Conservation (phyloP, 2,113 vertebrate genomes). For the Sander vitreus region DNA sequence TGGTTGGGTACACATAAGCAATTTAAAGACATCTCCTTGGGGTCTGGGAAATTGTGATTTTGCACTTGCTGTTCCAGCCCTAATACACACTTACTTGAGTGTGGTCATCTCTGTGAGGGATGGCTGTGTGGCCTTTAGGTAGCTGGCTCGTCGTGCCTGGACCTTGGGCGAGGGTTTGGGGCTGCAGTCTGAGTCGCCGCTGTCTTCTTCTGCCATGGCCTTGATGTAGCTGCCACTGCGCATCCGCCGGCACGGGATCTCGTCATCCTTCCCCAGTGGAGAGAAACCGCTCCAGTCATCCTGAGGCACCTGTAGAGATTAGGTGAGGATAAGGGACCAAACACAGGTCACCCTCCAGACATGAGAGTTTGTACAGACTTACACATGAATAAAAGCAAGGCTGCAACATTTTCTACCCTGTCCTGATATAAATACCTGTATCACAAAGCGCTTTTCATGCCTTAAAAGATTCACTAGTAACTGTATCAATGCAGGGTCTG, state of each 20-base stretch:
- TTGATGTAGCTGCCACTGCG: constrained; percentile 98
- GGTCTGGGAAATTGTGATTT: not conserved
- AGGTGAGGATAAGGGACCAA: not conserved
- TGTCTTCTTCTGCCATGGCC: constrained; percentile 97
- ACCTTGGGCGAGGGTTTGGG: constrained; percentile 95
- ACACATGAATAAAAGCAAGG: not conserved
- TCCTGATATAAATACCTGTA: not conserved
- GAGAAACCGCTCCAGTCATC: constrained; percentile 93
- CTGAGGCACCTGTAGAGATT: constrained; percentile 90
- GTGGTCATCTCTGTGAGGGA: constrained; percentile 96
- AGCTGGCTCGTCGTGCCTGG: constrained; percentile 95
- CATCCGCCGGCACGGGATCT: constrained; percentile 97
- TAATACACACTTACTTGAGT: constrained; percentile 85
- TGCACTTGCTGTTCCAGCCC: not conserved
- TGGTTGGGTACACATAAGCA: not conserved
- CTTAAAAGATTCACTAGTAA: constrained; percentile 27
- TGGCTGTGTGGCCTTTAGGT: constrained; percentile 98
- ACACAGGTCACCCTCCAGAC: not conserved
- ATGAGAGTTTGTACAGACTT: constrained; percentile 1
- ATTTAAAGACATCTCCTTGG: not conserved
- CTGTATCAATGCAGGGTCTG: constrained; percentile 2
- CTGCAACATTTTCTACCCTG: constrained; percentile 15
- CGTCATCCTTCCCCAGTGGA: constrained; percentile 89
- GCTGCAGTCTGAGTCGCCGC: constrained; percentile 93
- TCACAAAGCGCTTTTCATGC: constrained; percentile 4